A percentile compares a stretch with the other conserved stretches of the same genome.
These are phyloP conservation scores for Polypedilum pembai DNA, from an alignment of 1,140 invertebrate species.

Conservation along the genomic window DNA sequence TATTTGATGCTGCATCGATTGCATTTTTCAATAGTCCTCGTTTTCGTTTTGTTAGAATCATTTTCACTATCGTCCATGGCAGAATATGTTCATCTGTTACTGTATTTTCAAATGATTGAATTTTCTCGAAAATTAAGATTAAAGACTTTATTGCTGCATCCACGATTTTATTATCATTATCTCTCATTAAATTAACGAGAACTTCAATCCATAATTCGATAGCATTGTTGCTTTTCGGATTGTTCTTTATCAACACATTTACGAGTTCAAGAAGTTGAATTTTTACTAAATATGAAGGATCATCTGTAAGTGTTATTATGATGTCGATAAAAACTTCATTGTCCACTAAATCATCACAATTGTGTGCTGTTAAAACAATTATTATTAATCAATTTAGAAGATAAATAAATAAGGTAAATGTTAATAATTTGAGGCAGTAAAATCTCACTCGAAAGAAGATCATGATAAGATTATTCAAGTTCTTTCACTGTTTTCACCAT, in stretches of 20 bases:
- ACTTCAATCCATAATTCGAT: neutral
- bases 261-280: neutral
- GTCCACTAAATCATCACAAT: neutral
- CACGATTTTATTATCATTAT: slow-evolving; percentile 22
- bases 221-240: neutral
- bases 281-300: slow-evolving; percentile 4
- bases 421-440: too few species aligned
- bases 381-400: too few species aligned
- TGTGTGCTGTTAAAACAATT: neutral
- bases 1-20: neutral
- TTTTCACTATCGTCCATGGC: neutral
- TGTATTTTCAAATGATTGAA: slow-evolving; percentile 16
- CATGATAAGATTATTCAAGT: too few species aligned
- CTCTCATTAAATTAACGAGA: neutral
- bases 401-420: too few species aligned
- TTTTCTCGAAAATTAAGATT: neutral
- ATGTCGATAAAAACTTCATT: neutral
- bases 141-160: neutral
- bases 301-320: neutral
- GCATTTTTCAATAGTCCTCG: neutral
- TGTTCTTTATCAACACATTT: neutral
- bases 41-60: neutral
- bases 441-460: too few species aligned
- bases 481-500: too few species aligned
- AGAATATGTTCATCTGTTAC: neutral